A percentile compares a stretch with the other conserved stretches of the same genome.
Conservation (phyloP, 2,888 invertebrate genomes). For the Nasonia oneida region DNA sequence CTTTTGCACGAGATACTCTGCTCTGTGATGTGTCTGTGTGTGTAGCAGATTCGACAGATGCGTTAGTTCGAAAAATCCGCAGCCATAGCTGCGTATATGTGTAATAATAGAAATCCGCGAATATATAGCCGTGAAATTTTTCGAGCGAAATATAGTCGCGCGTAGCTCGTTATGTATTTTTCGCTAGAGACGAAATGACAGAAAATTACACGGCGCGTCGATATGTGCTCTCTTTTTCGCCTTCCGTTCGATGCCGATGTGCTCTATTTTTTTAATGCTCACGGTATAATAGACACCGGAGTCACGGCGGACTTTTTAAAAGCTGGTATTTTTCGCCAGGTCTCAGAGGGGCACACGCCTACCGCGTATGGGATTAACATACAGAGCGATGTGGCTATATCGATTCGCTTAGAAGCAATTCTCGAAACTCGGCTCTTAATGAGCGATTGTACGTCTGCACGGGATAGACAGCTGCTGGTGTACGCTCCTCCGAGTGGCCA, state of each 20-base stretch:
- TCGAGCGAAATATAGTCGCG: constrained; percentile 27
- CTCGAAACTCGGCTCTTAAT: constrained; percentile 52
- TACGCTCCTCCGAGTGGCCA: constrained; percentile 41
- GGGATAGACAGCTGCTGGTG: constrained; percentile 38
- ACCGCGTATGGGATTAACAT: constrained; percentile 38
- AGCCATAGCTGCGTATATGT: constrained; percentile 26
- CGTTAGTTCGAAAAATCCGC: constrained; percentile 35
- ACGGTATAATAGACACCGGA: constrained; percentile 29
- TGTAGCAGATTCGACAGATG: constrained; percentile 46
- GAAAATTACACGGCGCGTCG: constrained; percentile 54
- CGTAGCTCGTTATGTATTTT: constrained; percentile 30
- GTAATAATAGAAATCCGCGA: constrained; percentile 69
- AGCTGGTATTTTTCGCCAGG: constrained; percentile 53
- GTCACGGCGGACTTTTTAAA: constrained; percentile 52
- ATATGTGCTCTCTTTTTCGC: background rate
- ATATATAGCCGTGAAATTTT: constrained; percentile 47
- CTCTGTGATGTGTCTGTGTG: constrained; percentile 19
- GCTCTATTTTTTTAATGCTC: constrained; percentile 27
- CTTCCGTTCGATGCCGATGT: constrained; percentile 48
- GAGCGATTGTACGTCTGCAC: constrained; percentile 24
- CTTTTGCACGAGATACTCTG: constrained; percentile 40
- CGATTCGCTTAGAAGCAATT: constrained; percentile 27
- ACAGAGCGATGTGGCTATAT: background rate
- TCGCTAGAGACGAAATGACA: constrained; percentile 46
- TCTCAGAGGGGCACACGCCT: constrained; percentile 7